phyloP scores from a whole-genome alignment of 2,797 vertebrate genomes.

The Coendou prehensilis region DNA sequence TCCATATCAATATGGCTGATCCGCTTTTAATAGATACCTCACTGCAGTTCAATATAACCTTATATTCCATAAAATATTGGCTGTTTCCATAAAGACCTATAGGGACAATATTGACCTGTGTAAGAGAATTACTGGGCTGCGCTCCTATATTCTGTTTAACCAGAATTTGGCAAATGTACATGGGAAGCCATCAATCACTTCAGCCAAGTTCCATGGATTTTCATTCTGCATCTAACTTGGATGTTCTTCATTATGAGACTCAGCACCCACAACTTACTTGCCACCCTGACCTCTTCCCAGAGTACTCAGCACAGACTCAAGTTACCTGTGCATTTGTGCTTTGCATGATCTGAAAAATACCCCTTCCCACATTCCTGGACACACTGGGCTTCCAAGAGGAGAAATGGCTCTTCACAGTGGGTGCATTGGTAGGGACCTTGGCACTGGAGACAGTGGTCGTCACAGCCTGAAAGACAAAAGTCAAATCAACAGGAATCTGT shows the following conservation, averaged over 20 bases:
- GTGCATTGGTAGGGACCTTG: constrained; percentile 88
- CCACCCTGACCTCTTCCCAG: not conserved
- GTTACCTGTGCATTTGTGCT: constrained; percentile 91
- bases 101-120: constrained; percentile 68
- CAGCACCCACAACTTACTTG: not conserved
- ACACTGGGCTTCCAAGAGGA: constrained; percentile 90
- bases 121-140: constrained; percentile 64
- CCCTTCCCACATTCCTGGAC: constrained; percentile 91
- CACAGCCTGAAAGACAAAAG: constrained; percentile 91
- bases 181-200: constrained; percentile 30
- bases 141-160: constrained; percentile 39
- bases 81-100: constrained; percentile 61
- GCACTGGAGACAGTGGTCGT: constrained; percentile 92
- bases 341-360: constrained; percentile 87
- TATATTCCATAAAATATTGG: constrained; percentile 68
- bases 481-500: not conserved
- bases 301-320: not conserved
- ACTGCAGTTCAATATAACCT: constrained; percentile 56
- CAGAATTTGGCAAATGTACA: constrained; percentile 25
- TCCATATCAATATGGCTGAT: constrained; percentile 15
- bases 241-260: not conserved
- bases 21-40: constrained; percentile 13
- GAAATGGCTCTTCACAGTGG: constrained; percentile 91
- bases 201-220: not conserved
- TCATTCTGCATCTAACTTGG: not conserved